phyloP scores from a whole-genome alignment of 2,888 invertebrate species.

The Andrena trimmerana region DNA sequence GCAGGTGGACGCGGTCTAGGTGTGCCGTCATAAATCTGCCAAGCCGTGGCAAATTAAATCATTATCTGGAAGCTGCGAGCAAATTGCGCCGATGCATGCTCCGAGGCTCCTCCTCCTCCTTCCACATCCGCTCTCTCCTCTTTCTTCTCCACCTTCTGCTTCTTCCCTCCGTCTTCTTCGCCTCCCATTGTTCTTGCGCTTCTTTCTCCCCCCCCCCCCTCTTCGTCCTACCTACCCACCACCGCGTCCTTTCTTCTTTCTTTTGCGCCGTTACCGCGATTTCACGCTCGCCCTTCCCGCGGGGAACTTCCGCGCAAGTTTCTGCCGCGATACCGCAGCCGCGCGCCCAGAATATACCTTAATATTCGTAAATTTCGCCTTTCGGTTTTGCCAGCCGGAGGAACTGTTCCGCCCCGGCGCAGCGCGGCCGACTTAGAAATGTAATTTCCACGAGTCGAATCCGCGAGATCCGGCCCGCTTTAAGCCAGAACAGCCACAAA shows the following conservation, averaged over 20 bases:
- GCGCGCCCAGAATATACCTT: conserved; percentile 29
- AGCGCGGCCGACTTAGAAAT: conserved; percentile 34
- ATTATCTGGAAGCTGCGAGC: conserved; percentile 81
- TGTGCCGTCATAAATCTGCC: conserved; percentile 81
- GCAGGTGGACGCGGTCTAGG: conserved; percentile 72
- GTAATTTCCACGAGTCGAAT: conserved; percentile 38
- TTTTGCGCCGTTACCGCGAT: conserved; percentile 20
- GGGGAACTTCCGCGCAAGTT: conserved; percentile 38
- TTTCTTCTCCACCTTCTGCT: conserved; percentile 18
- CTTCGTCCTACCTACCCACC: neutral
- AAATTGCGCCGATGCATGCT: conserved; percentile 79
- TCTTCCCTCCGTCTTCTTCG: conserved; percentile 13
- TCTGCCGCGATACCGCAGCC: conserved; percentile 13
- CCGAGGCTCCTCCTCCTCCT: conserved; percentile 51
- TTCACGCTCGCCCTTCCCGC: conserved; percentile 21
- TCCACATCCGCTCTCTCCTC: conserved; percentile 27
- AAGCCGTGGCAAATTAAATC: conserved; percentile 80
- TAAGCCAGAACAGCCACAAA: conserved; percentile 19
- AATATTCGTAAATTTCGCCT: conserved; percentile 43
- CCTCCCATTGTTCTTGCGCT: neutral
- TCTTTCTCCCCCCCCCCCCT: conserved; percentile 32
- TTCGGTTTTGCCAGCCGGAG: conserved; percentile 32
- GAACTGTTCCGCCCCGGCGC: neutral
- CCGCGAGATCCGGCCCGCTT: conserved; percentile 14
- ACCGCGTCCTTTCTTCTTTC: conserved; percentile 24